phyloP scores from a whole-genome alignment of 2,888 invertebrate genomes.

The Andrena hattorfiana region DNA sequence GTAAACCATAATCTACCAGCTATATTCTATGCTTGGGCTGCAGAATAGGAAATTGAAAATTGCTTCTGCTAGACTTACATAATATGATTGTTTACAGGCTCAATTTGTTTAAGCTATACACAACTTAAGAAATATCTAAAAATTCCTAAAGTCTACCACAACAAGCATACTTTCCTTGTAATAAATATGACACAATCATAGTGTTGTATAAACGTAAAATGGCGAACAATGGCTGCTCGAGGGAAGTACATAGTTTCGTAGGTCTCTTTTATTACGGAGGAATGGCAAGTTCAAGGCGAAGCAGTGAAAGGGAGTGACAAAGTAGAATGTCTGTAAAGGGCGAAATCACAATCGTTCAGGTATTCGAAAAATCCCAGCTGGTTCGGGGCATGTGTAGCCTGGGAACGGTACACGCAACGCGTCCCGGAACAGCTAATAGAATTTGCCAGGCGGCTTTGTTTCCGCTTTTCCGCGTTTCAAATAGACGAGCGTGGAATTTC shows the following conservation, averaged over 20 bases:
- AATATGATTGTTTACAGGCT: too few species aligned
- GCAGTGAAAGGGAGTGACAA: not conserved
- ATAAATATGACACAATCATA: too few species aligned
- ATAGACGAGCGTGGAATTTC: conserved; percentile 18
- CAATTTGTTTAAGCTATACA: too few species aligned
- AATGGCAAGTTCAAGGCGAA: not conserved
- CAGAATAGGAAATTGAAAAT: too few species aligned
- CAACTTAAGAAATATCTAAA: too few species aligned
- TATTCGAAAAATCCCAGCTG: conserved; percentile 18
- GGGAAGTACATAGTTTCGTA: not conserved
- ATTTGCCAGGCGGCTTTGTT: conserved; percentile 13
- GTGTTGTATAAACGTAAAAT: too few species aligned
- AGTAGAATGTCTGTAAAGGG: conserved; percentile 5
- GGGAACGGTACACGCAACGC: conserved; percentile 16
- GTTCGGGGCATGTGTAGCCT: not conserved
- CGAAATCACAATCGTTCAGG: conserved; percentile 4
- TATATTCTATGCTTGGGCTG: too few species aligned
- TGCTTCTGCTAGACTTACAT: too few species aligned
- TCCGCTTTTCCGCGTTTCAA: conserved; percentile 10
- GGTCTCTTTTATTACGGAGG: not conserved
- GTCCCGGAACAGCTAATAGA: conserved; percentile 36
- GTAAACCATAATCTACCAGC: too few species aligned
- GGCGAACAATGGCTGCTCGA: too few species aligned
- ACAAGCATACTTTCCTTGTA: too few species aligned
- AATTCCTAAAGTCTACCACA: too few species aligned